Conservation (phyloP, 2,797 vertebrate species). For the Lutjanus campechanus region DNA sequence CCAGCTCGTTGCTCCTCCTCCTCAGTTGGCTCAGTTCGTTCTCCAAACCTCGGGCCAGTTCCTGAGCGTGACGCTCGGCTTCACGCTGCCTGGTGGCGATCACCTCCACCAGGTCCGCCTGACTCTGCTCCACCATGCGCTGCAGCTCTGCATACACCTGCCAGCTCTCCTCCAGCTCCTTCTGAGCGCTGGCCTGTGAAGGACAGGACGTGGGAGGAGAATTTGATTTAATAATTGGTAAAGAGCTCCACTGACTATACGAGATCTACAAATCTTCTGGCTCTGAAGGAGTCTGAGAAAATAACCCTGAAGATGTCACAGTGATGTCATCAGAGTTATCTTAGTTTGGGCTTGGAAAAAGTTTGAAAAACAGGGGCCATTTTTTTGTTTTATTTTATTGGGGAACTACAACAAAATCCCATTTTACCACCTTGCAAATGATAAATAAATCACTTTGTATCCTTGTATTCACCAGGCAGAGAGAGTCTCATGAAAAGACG, state of each 20-base stretch:
- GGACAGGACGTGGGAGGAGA: no score
- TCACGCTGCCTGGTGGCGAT: conserved; percentile 80
- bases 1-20: conserved; percentile 84
- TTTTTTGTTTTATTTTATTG: no score
- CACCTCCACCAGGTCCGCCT: conserved; percentile 86
- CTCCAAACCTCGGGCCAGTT: conserved; percentile 82
- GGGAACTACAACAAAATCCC: no score
- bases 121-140: conserved; percentile 85
- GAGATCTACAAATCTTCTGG: no score
- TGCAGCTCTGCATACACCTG: conserved; percentile 86
- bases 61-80: conserved; percentile 83
- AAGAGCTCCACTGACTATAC: no score
- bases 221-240: no score
- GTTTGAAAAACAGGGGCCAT: not conserved
- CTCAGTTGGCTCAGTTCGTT: conserved; percentile 84
- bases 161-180: conserved; percentile 88
- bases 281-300: no score
- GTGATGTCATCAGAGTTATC: not conserved
- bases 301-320: not conserved
- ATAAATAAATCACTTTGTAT: no score
- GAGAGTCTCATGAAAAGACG: not conserved
- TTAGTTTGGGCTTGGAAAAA: not conserved
- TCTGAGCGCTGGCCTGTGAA: conserved; percentile 79
- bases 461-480: not conserved
- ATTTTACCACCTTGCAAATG: no score